Evolutionary conservation across 2,797 vertebrate genomes (phyloP), one percentile per base, ranked within the genome.

Genomic region (Danio tinwini): DNA sequence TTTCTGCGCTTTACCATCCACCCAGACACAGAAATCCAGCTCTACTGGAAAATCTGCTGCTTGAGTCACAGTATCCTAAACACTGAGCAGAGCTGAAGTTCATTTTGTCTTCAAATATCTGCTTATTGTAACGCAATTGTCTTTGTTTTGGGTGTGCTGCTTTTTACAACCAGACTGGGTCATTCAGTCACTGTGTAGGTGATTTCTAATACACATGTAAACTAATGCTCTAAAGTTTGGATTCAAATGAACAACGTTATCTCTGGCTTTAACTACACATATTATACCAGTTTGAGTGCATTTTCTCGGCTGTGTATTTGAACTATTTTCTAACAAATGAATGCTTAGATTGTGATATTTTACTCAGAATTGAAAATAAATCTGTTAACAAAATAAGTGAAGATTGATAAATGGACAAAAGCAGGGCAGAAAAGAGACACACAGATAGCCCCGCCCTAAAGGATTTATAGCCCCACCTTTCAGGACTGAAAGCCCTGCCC

Each of bases 31-130:
- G 13, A 47, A 73, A 59, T 73, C 17, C 53, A 58, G 70, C 17
- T 59, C 0, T 73, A 73, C 70, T n/a, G 12, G 70, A 59, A 73
- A 58, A 14, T 59, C 70, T n/a, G 13, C 17, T 53, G 16, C 1
- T 29, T 11, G 10, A 21, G 45, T 69, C 67, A 17, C 9, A 12
- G 29, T 47, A n/a, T 69, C 21, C 29, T 6, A 55, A 53, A 8
- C 7, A 8, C 17, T 16, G 47, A 39, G 45, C 67, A 52, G 8
- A 7, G 12, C 40, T 11, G 17, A 9, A 29, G 7, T 56, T 68
- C 1, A 29, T 29, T 29, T 29, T 29, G 29, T 1, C 29, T 29
- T 1, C 3, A 29, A 29, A 29, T 29, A 29, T 29, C 29, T 29
- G 29, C 29, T 29, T 29, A 29, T 29, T 29, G 29, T 29, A 29